phyloP scores from a whole-genome alignment of 2,797 vertebrate species.

The Ctenosaura bakeri region DNA sequence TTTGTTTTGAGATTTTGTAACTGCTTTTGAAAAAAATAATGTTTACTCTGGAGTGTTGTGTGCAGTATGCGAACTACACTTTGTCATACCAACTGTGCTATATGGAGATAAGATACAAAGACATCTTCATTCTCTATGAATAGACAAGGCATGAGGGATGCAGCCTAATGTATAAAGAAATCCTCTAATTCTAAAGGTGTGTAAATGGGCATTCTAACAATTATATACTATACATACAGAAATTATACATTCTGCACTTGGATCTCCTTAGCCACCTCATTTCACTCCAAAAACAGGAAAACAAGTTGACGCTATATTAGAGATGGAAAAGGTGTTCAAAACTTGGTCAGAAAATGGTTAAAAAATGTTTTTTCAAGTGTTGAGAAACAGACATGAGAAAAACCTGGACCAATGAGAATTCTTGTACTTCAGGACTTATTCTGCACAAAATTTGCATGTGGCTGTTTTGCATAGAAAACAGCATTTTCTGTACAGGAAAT shows the following conservation, averaged over 20 bases:
- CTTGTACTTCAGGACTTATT: no score
- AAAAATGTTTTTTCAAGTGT: background rate
- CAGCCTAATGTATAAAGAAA: background rate
- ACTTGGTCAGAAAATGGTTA: background rate
- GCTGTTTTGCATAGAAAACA: no score
- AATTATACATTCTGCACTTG: conserved; percentile 16
- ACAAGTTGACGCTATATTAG: conserved; percentile 10
- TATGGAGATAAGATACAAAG: background rate
- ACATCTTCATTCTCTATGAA: background rate
- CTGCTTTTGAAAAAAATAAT: no score
- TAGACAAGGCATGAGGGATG: background rate
- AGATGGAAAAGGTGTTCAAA: background rate
- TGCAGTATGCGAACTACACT: no score
- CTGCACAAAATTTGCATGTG: no score
- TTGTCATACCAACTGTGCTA: no score
- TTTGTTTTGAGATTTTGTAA: no score
- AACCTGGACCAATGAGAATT: no score
- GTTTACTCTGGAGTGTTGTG: no score
- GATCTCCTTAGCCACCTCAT: conserved; percentile 27
- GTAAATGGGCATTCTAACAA: background rate
- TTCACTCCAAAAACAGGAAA: conserved; percentile 34
- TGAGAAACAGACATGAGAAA: no score
- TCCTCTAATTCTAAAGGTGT: background rate
- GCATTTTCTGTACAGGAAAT: no score
- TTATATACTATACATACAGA: background rate